Evolutionary conservation across 2,888 invertebrate genomes (phyloP), one percentile per base, ranked within the genome.

Genomic region (Caenorhabditis becei): DNA sequence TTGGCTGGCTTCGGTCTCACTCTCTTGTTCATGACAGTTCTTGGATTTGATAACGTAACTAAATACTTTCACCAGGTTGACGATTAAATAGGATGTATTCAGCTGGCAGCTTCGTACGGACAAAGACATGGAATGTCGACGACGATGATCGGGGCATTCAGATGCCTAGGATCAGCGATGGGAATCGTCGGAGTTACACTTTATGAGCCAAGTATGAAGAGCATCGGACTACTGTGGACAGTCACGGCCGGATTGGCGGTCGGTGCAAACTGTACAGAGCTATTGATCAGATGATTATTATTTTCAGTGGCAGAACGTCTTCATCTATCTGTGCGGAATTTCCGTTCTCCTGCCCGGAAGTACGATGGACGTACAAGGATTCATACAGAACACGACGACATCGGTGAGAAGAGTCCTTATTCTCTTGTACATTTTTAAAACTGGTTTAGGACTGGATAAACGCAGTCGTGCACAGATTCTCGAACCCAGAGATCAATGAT

Each of bases 11-110:
- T 89, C 56, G 87, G 87, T 1, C 69, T 89, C 23, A 72, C 88
- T n/a, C 78, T 89, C 2, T 83, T 89, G 10, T 89, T 84, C 77
- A 84, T 89, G 83, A 89, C 89, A 8, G 89, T 89, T 47, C 82
- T 89, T 3, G 89, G 89, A 37, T 89, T 89, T 65, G 89, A 89
- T 65, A 89, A 89, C 61, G 88, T 89, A 35, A 51, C 54, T 35
- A 10, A 7, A 32, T 7, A 7, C 32, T 7, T 24, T 2, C 16
- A 63, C 23, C 24, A 1, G 24, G 44, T 47, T 10, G 4, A 11
- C 26, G 11, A 26, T 8, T 14, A 56, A 10, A 32, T 20, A 37
- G 1, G 5, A 18, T n/a, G 20, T 41, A 71, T 86, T 41, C 66
- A 88, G 88, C 70, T 88, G 20, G 86, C 87, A 14, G 80, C 85